Evolutionary conservation across 2,797 vertebrate genomes (phyloP), one percentile per base, ranked within the genome.

Genomic region (Amblyopsis hoosieri): DNA sequence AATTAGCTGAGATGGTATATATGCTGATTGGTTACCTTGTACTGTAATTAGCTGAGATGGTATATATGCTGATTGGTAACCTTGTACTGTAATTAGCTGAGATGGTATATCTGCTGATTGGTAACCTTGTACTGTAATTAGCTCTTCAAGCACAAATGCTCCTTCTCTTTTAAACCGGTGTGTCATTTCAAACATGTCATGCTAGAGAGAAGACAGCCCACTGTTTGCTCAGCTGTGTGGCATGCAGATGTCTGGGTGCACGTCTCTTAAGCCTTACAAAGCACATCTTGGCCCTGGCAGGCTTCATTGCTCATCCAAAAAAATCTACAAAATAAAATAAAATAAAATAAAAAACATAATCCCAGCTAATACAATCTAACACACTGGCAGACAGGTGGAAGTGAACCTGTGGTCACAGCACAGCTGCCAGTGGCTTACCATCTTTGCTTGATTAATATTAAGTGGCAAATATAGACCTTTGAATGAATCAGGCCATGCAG

Each of bases 191-290:
- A 93, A 92, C 85, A 90, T 89, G 79, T 80, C 86, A 81, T 46
- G 69, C 69, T 69, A 63, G 69, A 81, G 90, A 89, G 89, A 89
- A 86, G 84, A 86, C 81, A 45, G 54, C 2, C 12, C 45, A 15
- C 72, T 92, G 85, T 93, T 93, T 93, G 87, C 75, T 90, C 90
- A 93, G 91, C 91, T 93, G 91, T 63, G 72, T 52, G 62, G 69
- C 59, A 76, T 68, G 59, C 42, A 69, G 69, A 72, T 54, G 15
- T n/a, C 19, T 11, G 1, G 90, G 86, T 83, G 13, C 17, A 17
- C 58, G 63, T 29, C 64, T 75, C 64, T 53, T 79, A 66, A 52
- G 64, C 51, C 58, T 65, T 11, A 31, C 75, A 73, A 67, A 85
- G 75, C 74, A 58, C 42, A 51, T 56, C 45, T 17, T 3, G 52